Conservation (phyloP, 2,113 vertebrate genomes). For the Hymenochirus boettgeri region DNA sequence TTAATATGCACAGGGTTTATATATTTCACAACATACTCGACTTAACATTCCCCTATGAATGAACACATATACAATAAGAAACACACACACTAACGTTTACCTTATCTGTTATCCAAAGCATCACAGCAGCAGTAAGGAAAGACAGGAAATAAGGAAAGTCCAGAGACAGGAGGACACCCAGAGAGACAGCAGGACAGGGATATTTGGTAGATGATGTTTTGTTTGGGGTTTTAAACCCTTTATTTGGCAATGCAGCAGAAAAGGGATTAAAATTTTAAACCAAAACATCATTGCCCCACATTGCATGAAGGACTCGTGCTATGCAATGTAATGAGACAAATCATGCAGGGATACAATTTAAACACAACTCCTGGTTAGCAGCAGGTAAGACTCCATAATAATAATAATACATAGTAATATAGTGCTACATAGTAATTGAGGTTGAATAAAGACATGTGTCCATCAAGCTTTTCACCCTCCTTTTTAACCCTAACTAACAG, state of each 20-base stretch:
- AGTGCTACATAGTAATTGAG: too few species aligned
- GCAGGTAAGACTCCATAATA: too few species aligned
- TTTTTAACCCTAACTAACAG: too few species aligned
- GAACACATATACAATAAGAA: too few species aligned
- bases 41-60: too few species aligned
- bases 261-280: conserved; percentile 26
- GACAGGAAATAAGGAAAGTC: conserved; percentile 18
- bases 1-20: too few species aligned
- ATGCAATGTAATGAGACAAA: conserved; percentile 16
- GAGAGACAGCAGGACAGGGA: conserved; percentile 10
- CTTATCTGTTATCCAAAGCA: conserved; percentile 20
- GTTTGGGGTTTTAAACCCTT: conserved; percentile 7
- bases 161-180: conserved; percentile 7
- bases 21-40: too few species aligned
- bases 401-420: too few species aligned
- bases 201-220: conserved; percentile 4
- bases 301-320: conserved; percentile 25
- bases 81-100: conserved; percentile 1
- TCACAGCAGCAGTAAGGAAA: conserved; percentile 27
- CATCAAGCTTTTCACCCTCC: too few species aligned
- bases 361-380: conserved; percentile 24
- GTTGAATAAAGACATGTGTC: too few species aligned
- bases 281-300: conserved; percentile 28
- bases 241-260: not conserved
- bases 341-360: conserved; percentile 18